Percentiles rank a stretch among this genome's conserved stretches.
Evolutionary conservation across 2,113 vertebrate species (phyloP).

Genomic region (Micronycteris hirsuta): DNA sequence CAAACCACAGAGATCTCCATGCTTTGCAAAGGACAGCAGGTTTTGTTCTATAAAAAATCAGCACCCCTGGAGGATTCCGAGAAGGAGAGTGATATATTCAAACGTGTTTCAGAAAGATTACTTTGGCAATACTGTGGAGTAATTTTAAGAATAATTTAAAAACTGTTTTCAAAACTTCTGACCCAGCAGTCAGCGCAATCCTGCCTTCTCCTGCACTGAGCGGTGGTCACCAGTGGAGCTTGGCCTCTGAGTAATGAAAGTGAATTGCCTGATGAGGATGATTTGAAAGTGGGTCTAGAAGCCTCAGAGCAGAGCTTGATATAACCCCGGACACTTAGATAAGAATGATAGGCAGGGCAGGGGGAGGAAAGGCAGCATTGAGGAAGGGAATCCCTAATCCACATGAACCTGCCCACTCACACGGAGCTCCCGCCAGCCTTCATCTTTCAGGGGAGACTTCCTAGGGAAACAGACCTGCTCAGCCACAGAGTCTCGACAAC

Average conservation of each 20-base stretch:
- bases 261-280: background rate
- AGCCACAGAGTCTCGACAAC: background rate
- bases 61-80: background rate
- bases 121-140: background rate
- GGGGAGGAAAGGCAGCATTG: background rate
- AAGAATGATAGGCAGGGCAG: background rate
- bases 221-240: background rate
- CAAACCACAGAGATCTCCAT: background rate
- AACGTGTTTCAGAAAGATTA: background rate
- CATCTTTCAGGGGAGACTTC: background rate
- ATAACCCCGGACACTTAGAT: background rate
- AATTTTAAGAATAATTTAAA: background rate
- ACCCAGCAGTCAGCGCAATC: background rate
- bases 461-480: background rate
- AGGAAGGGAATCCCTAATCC: background rate
- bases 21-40: background rate
- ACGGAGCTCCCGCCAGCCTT: background rate
- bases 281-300: background rate
- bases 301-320: background rate
- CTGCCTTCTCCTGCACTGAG: background rate
- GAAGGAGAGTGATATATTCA: background rate
- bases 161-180: background rate
- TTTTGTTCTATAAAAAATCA: background rate
- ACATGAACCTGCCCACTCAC: fast-evolving
- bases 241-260: background rate